Conservation (phyloP, 1,140 invertebrate genomes). For the Adelges cooleyi region DNA sequence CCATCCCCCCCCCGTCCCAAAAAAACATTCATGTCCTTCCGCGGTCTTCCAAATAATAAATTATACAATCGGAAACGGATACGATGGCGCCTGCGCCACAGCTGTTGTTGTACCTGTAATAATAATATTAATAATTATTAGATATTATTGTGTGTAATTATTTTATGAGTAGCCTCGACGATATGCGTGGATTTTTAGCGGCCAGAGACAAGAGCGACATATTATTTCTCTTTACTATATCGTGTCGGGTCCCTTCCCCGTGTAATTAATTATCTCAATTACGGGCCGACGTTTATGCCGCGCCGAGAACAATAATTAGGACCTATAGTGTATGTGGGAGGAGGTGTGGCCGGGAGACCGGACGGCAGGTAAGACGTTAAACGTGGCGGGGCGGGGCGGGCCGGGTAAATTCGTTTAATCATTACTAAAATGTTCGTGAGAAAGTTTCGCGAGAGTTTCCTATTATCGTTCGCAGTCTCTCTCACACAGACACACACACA, state of each 20-base stretch:
- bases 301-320: constrained; percentile 6
- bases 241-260: background rate
- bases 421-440: constrained; percentile 14
- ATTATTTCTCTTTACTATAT: too few relatives aligned
- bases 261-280: constrained; percentile 22
- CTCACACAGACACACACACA: background rate
- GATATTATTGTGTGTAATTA: too few relatives aligned
- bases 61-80: too few relatives aligned
- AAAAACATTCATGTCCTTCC: too few relatives aligned
- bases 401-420: constrained; percentile 21
- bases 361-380: constrained; percentile 20
- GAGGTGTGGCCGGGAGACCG: background rate
- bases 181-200: too few relatives aligned
- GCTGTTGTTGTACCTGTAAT: too few relatives aligned
- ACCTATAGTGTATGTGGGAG: background rate
- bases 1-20: too few relatives aligned
- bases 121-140: too few relatives aligned
- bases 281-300: background rate
- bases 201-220: too few relatives aligned
- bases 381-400: background rate
- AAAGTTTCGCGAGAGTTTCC: constrained; percentile 17
- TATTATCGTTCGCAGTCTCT: background rate
- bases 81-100: too few relatives aligned
- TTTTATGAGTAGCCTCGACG: too few relatives aligned
- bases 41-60: too few relatives aligned